Conservation (phyloP, 1,140 invertebrate species). For the Linepithema humile region DNA sequence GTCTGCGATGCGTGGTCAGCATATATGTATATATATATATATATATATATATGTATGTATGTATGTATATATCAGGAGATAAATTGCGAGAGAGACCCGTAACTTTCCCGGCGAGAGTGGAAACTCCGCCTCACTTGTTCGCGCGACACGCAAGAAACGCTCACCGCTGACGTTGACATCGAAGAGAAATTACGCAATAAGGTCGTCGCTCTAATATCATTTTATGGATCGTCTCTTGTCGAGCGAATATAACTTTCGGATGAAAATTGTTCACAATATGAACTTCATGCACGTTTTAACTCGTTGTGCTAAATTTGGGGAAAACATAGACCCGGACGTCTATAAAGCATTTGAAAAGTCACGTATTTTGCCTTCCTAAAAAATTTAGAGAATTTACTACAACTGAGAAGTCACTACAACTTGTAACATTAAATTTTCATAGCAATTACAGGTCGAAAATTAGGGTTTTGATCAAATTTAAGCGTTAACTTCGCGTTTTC, state of each 20-base stretch:
- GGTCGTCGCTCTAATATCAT: constrained; percentile 1
- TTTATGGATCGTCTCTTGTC: not conserved
- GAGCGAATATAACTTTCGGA: not conserved
- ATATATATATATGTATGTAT: not conserved
- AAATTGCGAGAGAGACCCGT: not conserved
- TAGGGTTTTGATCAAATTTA: no score
- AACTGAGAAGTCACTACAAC: not conserved
- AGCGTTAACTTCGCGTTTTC: no score
- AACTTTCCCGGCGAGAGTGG: not conserved
- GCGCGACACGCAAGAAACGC: not conserved
- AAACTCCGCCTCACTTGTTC: not conserved
- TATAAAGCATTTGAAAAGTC: not conserved
- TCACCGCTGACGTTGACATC: not conserved
- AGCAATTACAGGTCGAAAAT: not conserved
- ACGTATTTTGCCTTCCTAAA: not conserved
- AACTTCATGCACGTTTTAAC: not conserved
- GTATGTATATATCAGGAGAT: not conserved
- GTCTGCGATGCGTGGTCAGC: not conserved
- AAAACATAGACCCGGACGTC: not conserved
- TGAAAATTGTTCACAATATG: not conserved
- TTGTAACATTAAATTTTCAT: not conserved
- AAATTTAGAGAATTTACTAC: not conserved
- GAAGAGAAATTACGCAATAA: constrained; percentile 42
- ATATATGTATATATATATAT: not conserved
- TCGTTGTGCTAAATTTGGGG: constrained; percentile 6